Evolutionary conservation across 2,113 vertebrate genomes (phyloP).

Genomic region (Ia io): DNA sequence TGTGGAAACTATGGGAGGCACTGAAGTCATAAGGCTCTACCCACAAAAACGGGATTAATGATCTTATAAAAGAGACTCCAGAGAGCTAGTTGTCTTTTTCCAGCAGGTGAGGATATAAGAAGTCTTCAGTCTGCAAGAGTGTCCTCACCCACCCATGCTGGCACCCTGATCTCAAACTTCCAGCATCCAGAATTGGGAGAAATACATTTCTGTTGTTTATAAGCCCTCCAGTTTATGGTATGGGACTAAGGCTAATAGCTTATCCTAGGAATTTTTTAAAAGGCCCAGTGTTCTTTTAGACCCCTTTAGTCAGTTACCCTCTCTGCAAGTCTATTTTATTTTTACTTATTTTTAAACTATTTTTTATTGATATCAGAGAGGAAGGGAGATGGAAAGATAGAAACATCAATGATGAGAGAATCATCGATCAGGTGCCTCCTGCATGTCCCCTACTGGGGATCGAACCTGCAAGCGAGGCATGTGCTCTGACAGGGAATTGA

Average conservation of each 20-base stretch:
- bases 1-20: neutral
- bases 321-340: neutral
- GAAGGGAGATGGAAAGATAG: no score
- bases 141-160: neutral
- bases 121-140: neutral
- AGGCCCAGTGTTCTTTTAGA: neutral
- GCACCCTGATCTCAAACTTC: neutral
- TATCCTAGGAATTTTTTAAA: neutral
- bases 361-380: no score
- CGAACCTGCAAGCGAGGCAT: no score
- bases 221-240: neutral
- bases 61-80: neutral
- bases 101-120: neutral
- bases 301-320: neutral
- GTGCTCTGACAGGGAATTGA: no score
- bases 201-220: neutral
- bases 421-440: no score
- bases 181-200: neutral
- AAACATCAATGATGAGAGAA: no score
- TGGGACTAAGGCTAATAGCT: neutral
- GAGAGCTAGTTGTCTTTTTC: neutral
- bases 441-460: no score
- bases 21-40: neutral
- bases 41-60: neutral
- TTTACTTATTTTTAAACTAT: no score